Evolutionary conservation across 2,797 vertebrate species (phyloP), one percentile per base, ranked within the genome.

Genomic region (Peromyscus melanophrys): DNA sequence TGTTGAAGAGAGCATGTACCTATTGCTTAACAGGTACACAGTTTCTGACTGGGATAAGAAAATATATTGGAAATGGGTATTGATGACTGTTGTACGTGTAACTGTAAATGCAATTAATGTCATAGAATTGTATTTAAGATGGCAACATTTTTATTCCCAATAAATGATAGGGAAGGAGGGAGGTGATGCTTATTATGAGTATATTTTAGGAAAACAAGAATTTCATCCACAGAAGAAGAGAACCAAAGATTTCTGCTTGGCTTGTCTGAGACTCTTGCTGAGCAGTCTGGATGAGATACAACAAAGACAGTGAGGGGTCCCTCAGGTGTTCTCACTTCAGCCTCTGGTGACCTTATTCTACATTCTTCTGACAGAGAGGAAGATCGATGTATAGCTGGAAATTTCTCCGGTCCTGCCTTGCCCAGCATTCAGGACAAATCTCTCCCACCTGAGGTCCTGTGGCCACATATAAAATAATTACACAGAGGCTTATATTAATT

Each of bases 51-150:
- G 71, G 21, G 40, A 13, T 95, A 52, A 80, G 57, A 37, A 92
- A 84, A 88, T 84, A 76, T 49, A 90, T 90, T 92, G 77, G 27
- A 95, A 94, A 84, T 90, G 49, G 78, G 43, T 29, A 46, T 52
- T 89, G 43, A 69, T 52, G 55, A 59, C 23, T 84, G 9, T 63
- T 94, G 43, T 23, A 78, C 75, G 25, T 37, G 89, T 34, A 90
- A 87, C 17, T 87, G 23, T 49, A 76, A 87, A 78, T 61, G 25
- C 52, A 80, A 40, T 83, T 94, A 82, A 82, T 40, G 37, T 61
- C 57, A 81, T 52, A 55, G 43, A 94, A 76, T 59, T 85, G 7
- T 25, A 23, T 29, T 92, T 81, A 83, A 71, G 55, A 85, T 29
- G 57, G 37, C 25, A 83, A 43, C 23, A 61, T 63, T 83, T 29